These are phyloP conservation scores for Siniperca undulata DNA, from an alignment of 2,797 vertebrate genomes.

Conservation along the genomic window DNA sequence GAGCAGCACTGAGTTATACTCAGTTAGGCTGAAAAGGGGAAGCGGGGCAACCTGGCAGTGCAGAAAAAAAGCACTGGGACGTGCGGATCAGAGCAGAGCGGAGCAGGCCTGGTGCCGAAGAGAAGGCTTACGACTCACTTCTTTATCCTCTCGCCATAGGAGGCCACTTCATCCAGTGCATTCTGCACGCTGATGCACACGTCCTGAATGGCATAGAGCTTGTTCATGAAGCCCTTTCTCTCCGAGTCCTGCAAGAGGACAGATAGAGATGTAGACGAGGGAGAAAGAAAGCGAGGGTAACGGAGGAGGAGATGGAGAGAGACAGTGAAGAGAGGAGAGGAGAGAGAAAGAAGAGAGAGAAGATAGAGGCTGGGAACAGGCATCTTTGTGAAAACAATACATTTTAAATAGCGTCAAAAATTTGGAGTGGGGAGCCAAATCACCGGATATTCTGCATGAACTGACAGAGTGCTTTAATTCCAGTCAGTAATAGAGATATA, in stretches of 20 bases:
- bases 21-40: slow-evolving; percentile 61
- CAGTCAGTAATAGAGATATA: slow-evolving; percentile 83
- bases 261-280: slow-evolving; percentile 76
- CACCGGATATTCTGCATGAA: slow-evolving; percentile 79
- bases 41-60: slow-evolving; percentile 69
- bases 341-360: slow-evolving; percentile 54
- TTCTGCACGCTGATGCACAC: slow-evolving; percentile 98
- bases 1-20: slow-evolving; percentile 57
- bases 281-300: slow-evolving; percentile 62
- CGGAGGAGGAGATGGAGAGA: slow-evolving; percentile 52
- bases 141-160: slow-evolving; percentile 97
- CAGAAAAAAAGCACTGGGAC: slow-evolving; percentile 46
- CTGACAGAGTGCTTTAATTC: slow-evolving; percentile 77
- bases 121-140: slow-evolving; percentile 91
- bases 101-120: slow-evolving; percentile 73
- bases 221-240: slow-evolving; percentile 98
- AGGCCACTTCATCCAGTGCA: slow-evolving; percentile 96
- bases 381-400: slow-evolving; percentile 81
- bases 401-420: slow-evolving; percentile 82
- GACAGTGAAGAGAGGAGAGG: slow-evolving; percentile 44
- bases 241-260: slow-evolving; percentile 92
- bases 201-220: slow-evolving; percentile 98
- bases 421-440: slow-evolving; percentile 82
- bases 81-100: slow-evolving; percentile 53
- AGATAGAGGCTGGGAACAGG: slow-evolving; percentile 76